These are phyloP conservation scores for Prunella fulvescens DNA, from an alignment of 2,113 vertebrate species.

Conservation along the genomic window DNA sequence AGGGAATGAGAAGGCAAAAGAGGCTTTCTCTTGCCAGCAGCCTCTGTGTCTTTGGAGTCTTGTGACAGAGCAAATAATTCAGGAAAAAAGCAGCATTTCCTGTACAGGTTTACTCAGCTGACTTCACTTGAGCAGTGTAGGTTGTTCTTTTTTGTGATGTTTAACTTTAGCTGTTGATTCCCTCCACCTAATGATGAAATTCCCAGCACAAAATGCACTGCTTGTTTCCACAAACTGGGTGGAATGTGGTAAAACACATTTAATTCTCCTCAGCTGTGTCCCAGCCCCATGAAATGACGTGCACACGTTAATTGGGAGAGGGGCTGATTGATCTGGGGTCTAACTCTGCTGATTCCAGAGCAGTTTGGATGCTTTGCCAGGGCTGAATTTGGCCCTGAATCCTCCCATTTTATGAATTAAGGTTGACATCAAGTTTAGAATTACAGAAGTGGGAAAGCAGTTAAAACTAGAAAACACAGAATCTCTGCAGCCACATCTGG, in stretches of 20 bases:
- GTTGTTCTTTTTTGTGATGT: neutral
- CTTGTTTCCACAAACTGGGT: neutral
- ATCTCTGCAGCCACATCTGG: slow-evolving; percentile 53
- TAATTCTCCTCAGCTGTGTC: neutral
- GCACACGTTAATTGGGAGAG: neutral
- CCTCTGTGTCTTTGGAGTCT: neutral
- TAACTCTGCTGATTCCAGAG: neutral
- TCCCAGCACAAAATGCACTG: neutral
- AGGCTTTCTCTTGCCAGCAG: neutral
- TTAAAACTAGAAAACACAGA: neutral
- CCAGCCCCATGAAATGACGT: neutral
- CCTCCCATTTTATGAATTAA: slow-evolving; percentile 16
- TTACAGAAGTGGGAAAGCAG: slow-evolving; percentile 1
- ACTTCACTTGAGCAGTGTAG: neutral
- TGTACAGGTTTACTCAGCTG: neutral
- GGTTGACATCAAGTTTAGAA: slow-evolving; percentile 27
- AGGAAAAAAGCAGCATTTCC: neutral
- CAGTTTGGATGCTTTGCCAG: neutral
- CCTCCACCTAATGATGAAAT: no score
- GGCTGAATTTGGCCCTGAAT: neutral
- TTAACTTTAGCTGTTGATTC: neutral
- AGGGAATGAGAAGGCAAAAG: neutral
- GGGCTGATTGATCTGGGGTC: neutral
- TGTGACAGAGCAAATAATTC: neutral
- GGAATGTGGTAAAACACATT: neutral